Evolutionary conservation across 1,140 invertebrate species (phyloP).

Genomic region (Hesperophylax magnus): DNA sequence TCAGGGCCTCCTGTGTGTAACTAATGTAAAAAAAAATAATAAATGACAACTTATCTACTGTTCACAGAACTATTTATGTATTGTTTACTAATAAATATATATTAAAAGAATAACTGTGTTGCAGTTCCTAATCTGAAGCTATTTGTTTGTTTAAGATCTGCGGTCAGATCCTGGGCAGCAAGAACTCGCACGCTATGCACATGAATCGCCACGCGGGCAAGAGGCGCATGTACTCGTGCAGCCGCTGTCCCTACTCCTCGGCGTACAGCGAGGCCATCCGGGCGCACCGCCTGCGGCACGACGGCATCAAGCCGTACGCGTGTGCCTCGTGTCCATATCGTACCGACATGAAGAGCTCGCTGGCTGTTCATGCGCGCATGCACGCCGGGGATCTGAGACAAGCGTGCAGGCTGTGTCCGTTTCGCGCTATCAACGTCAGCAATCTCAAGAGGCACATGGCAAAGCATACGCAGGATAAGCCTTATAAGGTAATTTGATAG

Average conservation of each 20-base stretch:
- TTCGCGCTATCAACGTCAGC: neutral
- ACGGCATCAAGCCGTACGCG: slow-evolving; percentile 18
- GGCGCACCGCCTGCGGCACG: slow-evolving; percentile 15
- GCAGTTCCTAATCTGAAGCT: no score
- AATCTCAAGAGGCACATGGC: slow-evolving; percentile 19
- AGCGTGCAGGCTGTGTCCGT: neutral
- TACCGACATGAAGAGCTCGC: neutral
- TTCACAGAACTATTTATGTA: no score
- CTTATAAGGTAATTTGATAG: neutral
- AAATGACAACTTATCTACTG: no score
- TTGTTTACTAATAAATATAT: no score
- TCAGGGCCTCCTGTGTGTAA: no score
- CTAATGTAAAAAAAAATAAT: no score
- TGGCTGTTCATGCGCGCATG: neutral
- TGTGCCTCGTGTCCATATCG: neutral
- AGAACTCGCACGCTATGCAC: neutral
- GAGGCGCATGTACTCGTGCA: slow-evolving; percentile 1
- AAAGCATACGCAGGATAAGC: neutral
- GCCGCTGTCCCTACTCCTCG: neutral
- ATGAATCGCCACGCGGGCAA: neutral
- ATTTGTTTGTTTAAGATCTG: slow-evolving; percentile 19
- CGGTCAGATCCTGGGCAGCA: neutral
- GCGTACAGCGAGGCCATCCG: neutral
- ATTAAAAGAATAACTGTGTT: no score
- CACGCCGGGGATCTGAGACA: neutral